These are phyloP conservation scores for Camelus bactrianus DNA, from an alignment of 2,113 vertebrate species.

Conservation along the genomic window DNA sequence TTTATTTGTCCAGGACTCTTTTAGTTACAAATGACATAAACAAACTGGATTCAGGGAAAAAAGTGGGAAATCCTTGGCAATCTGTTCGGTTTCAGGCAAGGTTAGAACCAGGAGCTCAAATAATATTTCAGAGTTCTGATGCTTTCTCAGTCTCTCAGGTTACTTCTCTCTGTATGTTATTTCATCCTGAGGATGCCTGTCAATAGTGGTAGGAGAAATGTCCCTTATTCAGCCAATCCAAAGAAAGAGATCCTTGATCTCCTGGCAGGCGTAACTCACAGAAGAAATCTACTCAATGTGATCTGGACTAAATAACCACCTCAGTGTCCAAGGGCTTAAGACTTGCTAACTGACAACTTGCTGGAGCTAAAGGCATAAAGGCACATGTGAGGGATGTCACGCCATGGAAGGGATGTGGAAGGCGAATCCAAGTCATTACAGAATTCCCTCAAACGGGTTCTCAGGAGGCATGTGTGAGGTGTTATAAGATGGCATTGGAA, in stretches of 20 bases:
- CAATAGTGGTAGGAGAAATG: not conserved
- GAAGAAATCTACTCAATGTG: not conserved
- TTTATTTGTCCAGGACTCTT: conserved; percentile 45
- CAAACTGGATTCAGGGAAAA: not conserved
- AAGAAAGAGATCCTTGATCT: not conserved
- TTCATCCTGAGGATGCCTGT: not conserved
- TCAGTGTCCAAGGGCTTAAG: not conserved
- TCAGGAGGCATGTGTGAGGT: not conserved
- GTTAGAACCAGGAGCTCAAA: not conserved
- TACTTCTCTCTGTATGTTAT: not conserved
- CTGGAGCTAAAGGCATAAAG: not conserved
- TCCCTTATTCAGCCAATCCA: not conserved
- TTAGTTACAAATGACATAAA: not conserved
- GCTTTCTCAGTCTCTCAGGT: not conserved
- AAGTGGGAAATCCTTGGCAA: not conserved
- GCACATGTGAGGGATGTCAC: not conserved
- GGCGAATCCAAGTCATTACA: not conserved
- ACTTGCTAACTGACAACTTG: not conserved
- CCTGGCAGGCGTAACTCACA: not conserved
- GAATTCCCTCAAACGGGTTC: not conserved
- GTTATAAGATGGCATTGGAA: not conserved
- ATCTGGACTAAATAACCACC: not conserved
- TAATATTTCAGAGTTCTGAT: not conserved
- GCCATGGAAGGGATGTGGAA: not conserved
- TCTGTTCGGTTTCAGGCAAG: not conserved